Base-by-base conservation (phyloP, 2,113 vertebrate genomes). In the Hippocampus zosterae region DNA sequence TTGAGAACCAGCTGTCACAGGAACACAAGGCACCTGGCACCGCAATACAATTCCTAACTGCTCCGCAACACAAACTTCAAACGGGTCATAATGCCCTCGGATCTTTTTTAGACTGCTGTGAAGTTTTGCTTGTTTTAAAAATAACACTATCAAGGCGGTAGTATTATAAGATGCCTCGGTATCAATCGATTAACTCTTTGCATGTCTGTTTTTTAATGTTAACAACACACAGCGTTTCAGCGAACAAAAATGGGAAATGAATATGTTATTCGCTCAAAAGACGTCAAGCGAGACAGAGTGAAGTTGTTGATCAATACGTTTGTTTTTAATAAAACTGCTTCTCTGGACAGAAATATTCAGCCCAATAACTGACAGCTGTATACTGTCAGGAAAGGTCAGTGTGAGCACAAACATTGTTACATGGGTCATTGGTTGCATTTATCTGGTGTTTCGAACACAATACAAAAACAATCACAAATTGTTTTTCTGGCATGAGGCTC, bases 51-150 rank as follows among this genome's bases (percentile, higher is more conserved):
- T 79, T 77, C 18, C 78, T 42, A 46, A 67, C 81, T 81, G 76
- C 80, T 81, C 73, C 71, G 72, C 65, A 71, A 84, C 72, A 83
- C 63, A 46, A 73, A 79, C 75, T 68, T 68, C 71, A 82, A 79
- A 78, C 77, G 61, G 63, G 64, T 74, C 29, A 37, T 82, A 79
- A 84, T 84, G 81, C 78, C 66, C 71, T 70, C 23, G 33, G 62
- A 72, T 76, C 66, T 75, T 77, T 75, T 72, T 63, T 73, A 53
- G 69, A 67, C 19, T 29, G 53, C 68, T 29, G 48, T 59, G 61
- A 68, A 68, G 66, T 67, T 11, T 59, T 21, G 55, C 71, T 44
- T 10, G 18, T 64, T 74, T 55, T 33, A 41, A 70, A 53, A 27
- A 33, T 2, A 42, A 60, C n/a, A 23, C 42, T 56, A 25, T 27